Evolutionary conservation across 2,797 vertebrate genomes (phyloP).

Genomic region (Hirundo rustica): DNA sequence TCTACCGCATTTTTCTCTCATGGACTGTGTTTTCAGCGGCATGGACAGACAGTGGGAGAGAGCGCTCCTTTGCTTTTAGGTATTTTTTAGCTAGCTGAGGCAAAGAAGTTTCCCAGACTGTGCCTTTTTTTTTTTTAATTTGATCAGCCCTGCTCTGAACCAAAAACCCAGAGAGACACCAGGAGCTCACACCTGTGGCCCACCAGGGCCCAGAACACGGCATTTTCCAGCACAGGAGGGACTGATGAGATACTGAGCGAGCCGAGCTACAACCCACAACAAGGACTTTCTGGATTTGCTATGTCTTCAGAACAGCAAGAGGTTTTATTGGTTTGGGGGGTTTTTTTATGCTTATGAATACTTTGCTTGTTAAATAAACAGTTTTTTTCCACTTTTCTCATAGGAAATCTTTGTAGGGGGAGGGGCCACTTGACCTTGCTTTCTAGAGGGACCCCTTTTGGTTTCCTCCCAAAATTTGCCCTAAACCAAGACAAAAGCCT

Average conservation of each 20-base stretch:
- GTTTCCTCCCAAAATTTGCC: background rate
- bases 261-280: background rate
- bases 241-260: background rate
- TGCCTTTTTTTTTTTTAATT: background rate
- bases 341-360: background rate
- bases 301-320: background rate
- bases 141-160: background rate
- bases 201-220: accelerated
- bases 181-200: background rate
- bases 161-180: background rate
- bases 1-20: background rate
- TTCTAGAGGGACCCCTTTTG: background rate
- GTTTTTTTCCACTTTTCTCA: background rate
- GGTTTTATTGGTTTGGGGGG: background rate
- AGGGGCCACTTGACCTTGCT: no score
- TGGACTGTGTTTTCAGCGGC: background rate
- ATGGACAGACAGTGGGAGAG: background rate
- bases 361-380: background rate
- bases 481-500: background rate
- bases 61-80: background rate
- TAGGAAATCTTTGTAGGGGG: background rate
- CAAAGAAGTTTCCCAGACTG: background rate
- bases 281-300: background rate
- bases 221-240: background rate
- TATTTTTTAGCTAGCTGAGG: background rate